Base-by-base conservation (phyloP, 2,113 vertebrate genomes). In the Genyomyrus donnyi region DNA sequence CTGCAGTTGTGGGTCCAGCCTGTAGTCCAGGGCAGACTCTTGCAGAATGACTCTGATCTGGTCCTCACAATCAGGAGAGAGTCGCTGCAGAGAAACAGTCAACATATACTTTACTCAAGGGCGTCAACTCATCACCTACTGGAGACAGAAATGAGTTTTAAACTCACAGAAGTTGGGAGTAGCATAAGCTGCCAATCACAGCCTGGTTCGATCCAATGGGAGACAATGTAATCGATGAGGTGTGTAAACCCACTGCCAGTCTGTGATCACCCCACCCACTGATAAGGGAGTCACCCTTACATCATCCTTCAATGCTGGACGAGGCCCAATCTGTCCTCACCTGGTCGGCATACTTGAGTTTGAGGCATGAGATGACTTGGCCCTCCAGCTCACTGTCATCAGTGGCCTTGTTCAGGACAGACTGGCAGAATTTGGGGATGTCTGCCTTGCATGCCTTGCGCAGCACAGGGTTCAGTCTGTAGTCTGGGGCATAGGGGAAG, bases 391-490 rank as follows among this genome's bases (percentile, higher is more conserved):
- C 98, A 0, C 94, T 96, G 92, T 99, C 98, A 5, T 98, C 96
- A 35, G 97, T 97, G 31, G 97, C 98, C 77, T 97, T 98, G 42
- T 94, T 98, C 80, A 99, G 94, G 92, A 99, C 96, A 13, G 94
- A 93, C 45, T 99, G 97, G 90, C 98, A 99, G 94, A 99, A 99
- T 92, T 99, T 99, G 0, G 98, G 98, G 90, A 99, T 99, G 94
- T 99, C 98, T 1, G 98, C 98, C 95, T 98, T 99, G 92, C 98
- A 99, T 0, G 98, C 97, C 92, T 99, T 99, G 91, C 97, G 97
- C 90, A 99, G 95, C 50, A 99, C 96, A 0, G 98, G 98, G 92
- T 99, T 99, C 92, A 99, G 92, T 86, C 98, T 97, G 93, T 97
- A 99, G 95, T 99, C 98, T 99, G 92, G 74, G 83, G 24, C 0